Evolutionary conservation across 2,113 vertebrate genomes (phyloP).

Genomic region (Potamarius usumacintae): DNA sequence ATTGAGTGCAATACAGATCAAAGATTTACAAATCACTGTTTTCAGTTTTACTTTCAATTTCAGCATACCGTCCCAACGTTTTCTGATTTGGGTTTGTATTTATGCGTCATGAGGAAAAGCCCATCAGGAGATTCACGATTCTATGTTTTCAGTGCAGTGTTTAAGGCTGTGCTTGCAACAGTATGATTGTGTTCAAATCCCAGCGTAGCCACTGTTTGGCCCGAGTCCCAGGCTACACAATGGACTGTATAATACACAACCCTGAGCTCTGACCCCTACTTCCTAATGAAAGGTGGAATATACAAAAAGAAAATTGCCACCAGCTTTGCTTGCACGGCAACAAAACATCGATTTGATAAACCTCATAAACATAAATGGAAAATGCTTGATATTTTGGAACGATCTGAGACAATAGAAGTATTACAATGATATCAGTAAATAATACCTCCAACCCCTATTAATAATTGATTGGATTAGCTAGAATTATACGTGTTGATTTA

Average conservation of each 20-base stretch:
- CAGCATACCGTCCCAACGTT: too few relatives aligned
- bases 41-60: too few relatives aligned
- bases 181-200: background rate
- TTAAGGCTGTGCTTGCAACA: background rate
- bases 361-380: background rate
- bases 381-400: background rate
- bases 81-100: background rate
- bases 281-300: background rate
- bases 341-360: background rate
- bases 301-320: background rate
- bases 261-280: constrained; percentile 5
- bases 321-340: background rate
- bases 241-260: background rate
- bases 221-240: background rate
- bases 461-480: background rate
- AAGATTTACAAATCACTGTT: too few relatives aligned
- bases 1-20: too few relatives aligned
- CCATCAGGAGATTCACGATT: background rate
- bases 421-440: background rate
- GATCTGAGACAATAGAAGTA: background rate
- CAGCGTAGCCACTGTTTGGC: background rate
- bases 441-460: background rate
- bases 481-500: background rate
- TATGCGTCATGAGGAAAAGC: background rate
- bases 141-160: background rate